Conservation (phyloP, 2,797 vertebrate species). For the Acomys russatus region DNA sequence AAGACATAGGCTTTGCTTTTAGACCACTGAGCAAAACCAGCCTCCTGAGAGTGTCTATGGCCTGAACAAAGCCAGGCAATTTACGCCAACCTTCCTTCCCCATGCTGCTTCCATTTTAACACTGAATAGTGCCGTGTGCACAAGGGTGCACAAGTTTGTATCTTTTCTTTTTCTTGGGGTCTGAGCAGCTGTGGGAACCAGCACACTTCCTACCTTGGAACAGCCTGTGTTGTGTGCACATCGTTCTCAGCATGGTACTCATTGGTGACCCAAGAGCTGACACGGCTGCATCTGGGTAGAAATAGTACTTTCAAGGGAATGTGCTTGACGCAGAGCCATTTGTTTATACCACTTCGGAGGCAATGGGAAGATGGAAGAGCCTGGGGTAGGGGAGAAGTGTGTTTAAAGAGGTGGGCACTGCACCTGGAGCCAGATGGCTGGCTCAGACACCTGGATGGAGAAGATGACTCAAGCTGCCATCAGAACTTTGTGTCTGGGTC, state of each 20-base stretch:
- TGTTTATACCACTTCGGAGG: background rate
- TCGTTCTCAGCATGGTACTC: background rate
- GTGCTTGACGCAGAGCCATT: background rate
- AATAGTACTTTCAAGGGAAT: background rate
- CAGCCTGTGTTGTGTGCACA: background rate
- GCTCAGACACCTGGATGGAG: background rate
- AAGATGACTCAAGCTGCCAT: background rate
- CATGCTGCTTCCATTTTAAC: background rate
- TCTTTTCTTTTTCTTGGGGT: background rate
- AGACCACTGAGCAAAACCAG: background rate
- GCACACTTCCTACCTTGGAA: background rate
- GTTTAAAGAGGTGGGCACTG: background rate
- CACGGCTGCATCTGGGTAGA: background rate
- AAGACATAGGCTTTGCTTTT: background rate
- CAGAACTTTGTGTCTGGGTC: background rate
- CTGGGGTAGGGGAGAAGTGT: background rate
- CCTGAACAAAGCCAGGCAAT: background rate
- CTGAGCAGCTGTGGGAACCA: background rate
- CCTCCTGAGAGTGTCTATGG: background rate
- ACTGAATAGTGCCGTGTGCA: background rate
- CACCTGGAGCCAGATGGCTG: background rate
- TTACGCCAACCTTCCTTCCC: background rate
- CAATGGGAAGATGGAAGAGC: background rate
- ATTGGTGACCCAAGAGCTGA: no score
- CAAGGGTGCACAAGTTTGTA: accelerated